These are phyloP conservation scores for Electrona antarctica DNA, from an alignment of 2,113 vertebrate species.

Conservation along the genomic window DNA sequence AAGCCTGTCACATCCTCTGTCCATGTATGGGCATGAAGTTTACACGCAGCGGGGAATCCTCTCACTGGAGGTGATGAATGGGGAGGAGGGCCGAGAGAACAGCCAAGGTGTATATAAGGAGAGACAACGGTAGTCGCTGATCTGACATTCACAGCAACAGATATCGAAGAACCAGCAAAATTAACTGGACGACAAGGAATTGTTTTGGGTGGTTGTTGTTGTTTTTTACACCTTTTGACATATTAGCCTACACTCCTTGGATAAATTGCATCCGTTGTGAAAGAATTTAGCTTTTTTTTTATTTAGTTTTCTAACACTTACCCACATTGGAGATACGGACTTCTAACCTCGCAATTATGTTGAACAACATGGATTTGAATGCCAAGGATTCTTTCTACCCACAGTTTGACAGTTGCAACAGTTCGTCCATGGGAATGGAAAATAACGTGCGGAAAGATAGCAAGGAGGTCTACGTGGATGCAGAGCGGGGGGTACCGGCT, in stretches of 20 bases:
- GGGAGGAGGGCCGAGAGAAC: slow-evolving; percentile 88
- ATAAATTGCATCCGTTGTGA: slow-evolving; percentile 63
- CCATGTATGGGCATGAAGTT: slow-evolving; percentile 98
- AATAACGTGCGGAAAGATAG: slow-evolving; percentile 71
- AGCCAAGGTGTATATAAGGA: slow-evolving; percentile 88
- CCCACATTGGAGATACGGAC: slow-evolving; percentile 64
- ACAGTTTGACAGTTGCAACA: slow-evolving; percentile 86
- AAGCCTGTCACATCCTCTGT: slow-evolving; percentile 96
- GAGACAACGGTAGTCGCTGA: slow-evolving; percentile 75
- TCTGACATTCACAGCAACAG: slow-evolving; percentile 82
- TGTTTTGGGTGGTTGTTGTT: slow-evolving; percentile 50
- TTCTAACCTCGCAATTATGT: slow-evolving; percentile 80
- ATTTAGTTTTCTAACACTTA: slow-evolving; percentile 42
- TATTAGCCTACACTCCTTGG: slow-evolving; percentile 44
- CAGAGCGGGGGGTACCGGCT: slow-evolving; percentile 74
- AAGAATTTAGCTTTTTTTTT: slow-evolving; percentile 32
- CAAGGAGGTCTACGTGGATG: slow-evolving; percentile 80
- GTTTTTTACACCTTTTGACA: slow-evolving; percentile 61
- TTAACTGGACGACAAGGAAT: slow-evolving; percentile 66
- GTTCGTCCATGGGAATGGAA: slow-evolving; percentile 78
- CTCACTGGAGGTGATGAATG: slow-evolving; percentile 94
- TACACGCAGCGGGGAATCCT: slow-evolving; percentile 95
- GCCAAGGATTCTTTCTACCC: slow-evolving; percentile 88
- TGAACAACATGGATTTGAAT: slow-evolving; percentile 93
- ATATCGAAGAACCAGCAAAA: slow-evolving; percentile 71